Base-by-base conservation (phyloP, 2,113 vertebrate species). In the Aix galericulata region DNA sequence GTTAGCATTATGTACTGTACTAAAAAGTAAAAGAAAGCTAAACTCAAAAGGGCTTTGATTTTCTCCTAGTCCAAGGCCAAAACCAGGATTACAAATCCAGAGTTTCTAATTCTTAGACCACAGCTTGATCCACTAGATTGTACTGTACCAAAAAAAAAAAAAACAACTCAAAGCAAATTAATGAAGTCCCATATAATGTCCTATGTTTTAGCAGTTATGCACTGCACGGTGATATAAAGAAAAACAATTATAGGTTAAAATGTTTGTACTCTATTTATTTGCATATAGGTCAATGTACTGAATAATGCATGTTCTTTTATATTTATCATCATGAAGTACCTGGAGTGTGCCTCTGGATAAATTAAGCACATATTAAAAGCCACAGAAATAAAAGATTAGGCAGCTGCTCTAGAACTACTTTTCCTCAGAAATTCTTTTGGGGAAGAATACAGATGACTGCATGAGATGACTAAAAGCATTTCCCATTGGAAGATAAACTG, bases 321-420 rank as follows among this genome's bases (percentile, higher is more conserved):
- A 29, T 18, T 83, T 90, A 72, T 66, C 87, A 81, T 60, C 42
- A 75, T 2, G 8, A 77, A 46, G 42, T 82, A 91, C 79, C 81
- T 82, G 32, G n/a, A 52, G 38, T 84, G 34, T 95, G 73, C 46
- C 36, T 64, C 53, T 59, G 77, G 83, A 86, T 64, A 68, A 92
- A 76, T 66, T 53, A 80, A 91, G n/a, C 52, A 91, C 53, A 83
- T 89, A 52, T 89, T 94, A 60, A 89, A 94, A 88, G 40, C 31
- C 23, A 80, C 25, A 48, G 69, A 86, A 88, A 66, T 11, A 44
- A 86, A 92, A 85, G 5, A 67, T 55, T 36, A 86, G 53, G 22
- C 48, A 82, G 15, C 17, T 94, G 31, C 34, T 77, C 12, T 83
- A 76, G 79, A 86, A 48, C 20, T 25, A 3, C 91, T 40, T 79